Percentiles rank a stretch among this genome's conserved stretches.
phyloP scores from a whole-genome alignment of 2,113 vertebrate species.

The Hylia prasina region DNA sequence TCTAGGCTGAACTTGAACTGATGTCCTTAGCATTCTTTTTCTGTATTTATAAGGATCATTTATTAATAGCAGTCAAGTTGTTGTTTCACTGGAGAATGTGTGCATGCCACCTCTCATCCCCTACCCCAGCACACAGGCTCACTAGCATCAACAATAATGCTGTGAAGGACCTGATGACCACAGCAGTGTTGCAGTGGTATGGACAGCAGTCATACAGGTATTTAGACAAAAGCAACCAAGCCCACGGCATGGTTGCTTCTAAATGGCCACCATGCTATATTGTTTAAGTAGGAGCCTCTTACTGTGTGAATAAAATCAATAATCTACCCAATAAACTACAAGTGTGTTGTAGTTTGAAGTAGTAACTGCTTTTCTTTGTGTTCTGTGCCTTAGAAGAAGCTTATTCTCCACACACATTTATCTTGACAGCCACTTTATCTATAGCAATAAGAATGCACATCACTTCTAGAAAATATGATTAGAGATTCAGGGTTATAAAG shows the following conservation, averaged over 20 bases:
- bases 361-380: not conserved
- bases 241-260: fast-evolving
- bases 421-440: not conserved
- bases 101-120: too few relatives aligned
- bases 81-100: not conserved
- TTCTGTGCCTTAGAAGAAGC: not conserved
- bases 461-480: not conserved
- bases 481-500: not conserved
- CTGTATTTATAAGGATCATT: not conserved
- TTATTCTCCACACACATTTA: not conserved
- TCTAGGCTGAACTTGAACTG: not conserved
- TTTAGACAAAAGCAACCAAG: not conserved
- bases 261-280: not conserved
- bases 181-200: not conserved
- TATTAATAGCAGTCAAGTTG: not conserved
- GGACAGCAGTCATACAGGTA: not conserved
- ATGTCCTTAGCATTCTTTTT: not conserved
- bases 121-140: not conserved
- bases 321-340: not conserved
- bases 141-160: not conserved
- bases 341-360: not conserved
- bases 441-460: not conserved
- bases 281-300: not conserved
- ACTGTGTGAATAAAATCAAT: not conserved
- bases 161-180: not conserved